Conservation (phyloP, 2,113 vertebrate genomes). For the Thryonomys swinderianus region DNA sequence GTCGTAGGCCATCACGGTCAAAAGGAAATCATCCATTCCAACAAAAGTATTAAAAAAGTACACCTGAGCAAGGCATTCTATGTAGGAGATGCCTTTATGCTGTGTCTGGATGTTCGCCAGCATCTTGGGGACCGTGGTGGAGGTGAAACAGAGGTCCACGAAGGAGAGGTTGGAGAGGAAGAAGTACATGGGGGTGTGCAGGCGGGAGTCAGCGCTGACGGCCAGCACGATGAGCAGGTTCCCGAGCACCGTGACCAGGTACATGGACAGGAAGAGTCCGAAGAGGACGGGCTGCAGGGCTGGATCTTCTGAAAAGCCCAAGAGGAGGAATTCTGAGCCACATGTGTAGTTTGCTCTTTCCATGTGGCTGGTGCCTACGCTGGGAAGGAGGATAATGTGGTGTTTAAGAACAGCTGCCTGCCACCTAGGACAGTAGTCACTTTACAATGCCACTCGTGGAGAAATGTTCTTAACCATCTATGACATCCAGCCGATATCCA, state of each 20-base stretch:
- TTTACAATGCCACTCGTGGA: not conserved
- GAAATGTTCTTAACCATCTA: not conserved
- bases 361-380: not conserved
- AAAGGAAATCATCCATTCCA: not conserved
- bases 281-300: not conserved
- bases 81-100: not conserved
- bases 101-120: not conserved
- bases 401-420: not conserved
- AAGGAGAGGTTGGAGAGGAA: too few species aligned
- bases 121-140: not conserved
- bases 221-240: too few species aligned
- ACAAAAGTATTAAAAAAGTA: not conserved
- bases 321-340: not conserved
- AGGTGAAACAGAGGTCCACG: not conserved
- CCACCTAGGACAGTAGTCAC: not conserved
- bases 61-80: not conserved
- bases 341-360: not conserved
- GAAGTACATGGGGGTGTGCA: too few species aligned
- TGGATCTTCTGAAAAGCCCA: not conserved
- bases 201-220: too few species aligned
- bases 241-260: not conserved
- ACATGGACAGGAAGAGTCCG: not conserved
- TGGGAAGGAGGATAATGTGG: not conserved
- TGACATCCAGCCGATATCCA: not conserved
- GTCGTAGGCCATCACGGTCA: not conserved